phyloP scores from a whole-genome alignment of 1,140 invertebrate genomes.

The Drosophila navojoa region DNA sequence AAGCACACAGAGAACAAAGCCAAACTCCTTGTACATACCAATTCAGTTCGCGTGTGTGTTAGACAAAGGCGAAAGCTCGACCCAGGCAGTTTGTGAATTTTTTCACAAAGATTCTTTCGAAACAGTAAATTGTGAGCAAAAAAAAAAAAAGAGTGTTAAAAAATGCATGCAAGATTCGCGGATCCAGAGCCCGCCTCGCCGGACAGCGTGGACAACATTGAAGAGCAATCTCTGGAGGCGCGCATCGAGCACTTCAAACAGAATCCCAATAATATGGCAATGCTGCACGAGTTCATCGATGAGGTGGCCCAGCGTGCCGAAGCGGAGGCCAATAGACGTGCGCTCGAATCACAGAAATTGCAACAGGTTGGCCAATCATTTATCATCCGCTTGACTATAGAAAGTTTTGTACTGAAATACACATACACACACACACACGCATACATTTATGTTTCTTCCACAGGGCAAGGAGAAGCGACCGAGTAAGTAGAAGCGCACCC shows the following conservation, averaged over 20 bases:
- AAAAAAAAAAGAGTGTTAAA: slow-evolving; percentile 8
- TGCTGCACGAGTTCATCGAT: slow-evolving; percentile 72
- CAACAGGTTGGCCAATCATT: slow-evolving; percentile 76
- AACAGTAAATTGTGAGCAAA: not conserved
- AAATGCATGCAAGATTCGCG: slow-evolving; percentile 82
- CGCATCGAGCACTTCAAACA: slow-evolving; percentile 77
- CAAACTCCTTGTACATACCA: slow-evolving; percentile 69
- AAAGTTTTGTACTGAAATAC: slow-evolving; percentile 3
- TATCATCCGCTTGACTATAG: slow-evolving; percentile 9
- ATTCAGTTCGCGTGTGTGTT: slow-evolving; percentile 36
- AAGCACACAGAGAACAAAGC: slow-evolving; percentile 46
- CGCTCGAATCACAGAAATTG: slow-evolving; percentile 64
- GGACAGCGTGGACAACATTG: slow-evolving; percentile 60
- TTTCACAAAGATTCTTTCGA: not conserved
- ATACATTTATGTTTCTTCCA: slow-evolving; percentile 27
- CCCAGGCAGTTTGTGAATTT: slow-evolving; percentile 12
- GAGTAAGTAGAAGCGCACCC: slow-evolving; percentile 65
- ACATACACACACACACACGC: slow-evolving; percentile 9
- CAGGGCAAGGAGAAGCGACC: slow-evolving; percentile 79
- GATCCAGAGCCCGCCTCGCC: slow-evolving; percentile 69
- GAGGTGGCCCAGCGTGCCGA: slow-evolving; percentile 78
- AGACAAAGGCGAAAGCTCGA: slow-evolving; percentile 47
- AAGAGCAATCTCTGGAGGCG: slow-evolving; percentile 57
- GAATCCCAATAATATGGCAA: slow-evolving; percentile 77
- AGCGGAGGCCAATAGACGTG: slow-evolving; percentile 68